phyloP scores from a whole-genome alignment of 2,797 vertebrate species.

The Bucorvus abyssinicus region DNA sequence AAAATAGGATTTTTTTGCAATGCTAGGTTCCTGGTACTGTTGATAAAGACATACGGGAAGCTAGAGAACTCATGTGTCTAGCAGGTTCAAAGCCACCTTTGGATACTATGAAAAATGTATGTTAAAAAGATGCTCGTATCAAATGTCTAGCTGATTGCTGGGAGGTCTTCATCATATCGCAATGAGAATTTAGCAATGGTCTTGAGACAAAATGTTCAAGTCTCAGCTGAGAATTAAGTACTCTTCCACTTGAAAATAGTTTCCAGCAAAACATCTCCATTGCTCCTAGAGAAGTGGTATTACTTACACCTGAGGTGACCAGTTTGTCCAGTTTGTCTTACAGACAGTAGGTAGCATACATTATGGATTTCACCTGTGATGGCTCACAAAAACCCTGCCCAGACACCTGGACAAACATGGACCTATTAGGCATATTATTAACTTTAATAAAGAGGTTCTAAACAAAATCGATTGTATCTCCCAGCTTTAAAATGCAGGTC shows the following conservation, averaged over 20 bases:
- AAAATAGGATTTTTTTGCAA: neutral
- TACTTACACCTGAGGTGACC: neutral
- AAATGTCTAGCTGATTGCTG: neutral
- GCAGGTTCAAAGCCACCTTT: neutral
- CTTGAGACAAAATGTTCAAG: neutral
- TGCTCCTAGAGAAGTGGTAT: neutral
- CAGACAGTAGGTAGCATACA: neutral
- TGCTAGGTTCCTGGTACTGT: neutral
- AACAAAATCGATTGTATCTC: neutral
- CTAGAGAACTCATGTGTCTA: neutral
- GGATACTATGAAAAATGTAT: neutral
- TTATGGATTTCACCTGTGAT: neutral
- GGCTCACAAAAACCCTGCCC: neutral
- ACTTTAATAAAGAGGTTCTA: neutral
- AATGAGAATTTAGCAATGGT: neutral
- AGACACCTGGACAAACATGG: neutral
- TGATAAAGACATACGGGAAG: neutral
- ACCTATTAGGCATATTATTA: neutral
- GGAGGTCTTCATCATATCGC: neutral
- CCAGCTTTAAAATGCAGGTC: neutral
- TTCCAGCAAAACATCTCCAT: neutral
- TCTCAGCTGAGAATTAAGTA: neutral
- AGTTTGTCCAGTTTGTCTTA: neutral
- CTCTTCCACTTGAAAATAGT: neutral
- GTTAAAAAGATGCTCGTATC: neutral